Evolutionary conservation across 1,140 invertebrate species (phyloP).

Genomic region (Phortica variegata): DNA sequence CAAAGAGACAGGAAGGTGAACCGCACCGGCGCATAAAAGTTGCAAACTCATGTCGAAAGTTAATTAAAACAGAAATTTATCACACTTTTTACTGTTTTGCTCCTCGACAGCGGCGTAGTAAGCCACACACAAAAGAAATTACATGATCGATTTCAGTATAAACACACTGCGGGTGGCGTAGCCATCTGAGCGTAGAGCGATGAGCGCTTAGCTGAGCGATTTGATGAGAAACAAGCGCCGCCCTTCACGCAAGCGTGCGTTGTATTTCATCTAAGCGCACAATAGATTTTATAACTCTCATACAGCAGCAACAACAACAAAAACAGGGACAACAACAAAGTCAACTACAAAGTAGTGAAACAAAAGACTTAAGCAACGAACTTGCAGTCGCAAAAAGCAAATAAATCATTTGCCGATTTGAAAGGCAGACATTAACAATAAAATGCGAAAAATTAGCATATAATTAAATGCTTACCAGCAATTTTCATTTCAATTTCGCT

Average conservation of each 20-base stretch:
- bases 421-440: slow-evolving; percentile 35
- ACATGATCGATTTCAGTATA: slow-evolving; percentile 44
- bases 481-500: slow-evolving; percentile 46
- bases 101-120: slow-evolving; percentile 32
- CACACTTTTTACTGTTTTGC: slow-evolving; percentile 51
- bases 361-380: slow-evolving; percentile 14
- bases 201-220: not conserved
- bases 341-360: slow-evolving; percentile 22
- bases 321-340: not conserved
- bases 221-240: slow-evolving; percentile 2
- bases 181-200: slow-evolving; percentile 3
- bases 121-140: slow-evolving; percentile 25
- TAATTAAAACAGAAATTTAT: slow-evolving; percentile 56
- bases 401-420: no score
- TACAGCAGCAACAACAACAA: no score
- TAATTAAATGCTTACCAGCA: slow-evolving; percentile 19
- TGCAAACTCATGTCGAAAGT: slow-evolving; percentile 46
- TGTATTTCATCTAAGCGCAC: no score
- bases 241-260: slow-evolving; percentile 1
- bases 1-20: not conserved
- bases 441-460: slow-evolving; percentile 50
- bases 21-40: slow-evolving; percentile 12
- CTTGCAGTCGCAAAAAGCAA: no score
- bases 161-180: slow-evolving; percentile 36
- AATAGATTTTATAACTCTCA: no score